Conservation (phyloP, 2,113 vertebrate species). For the Athene cunicularia region DNA sequence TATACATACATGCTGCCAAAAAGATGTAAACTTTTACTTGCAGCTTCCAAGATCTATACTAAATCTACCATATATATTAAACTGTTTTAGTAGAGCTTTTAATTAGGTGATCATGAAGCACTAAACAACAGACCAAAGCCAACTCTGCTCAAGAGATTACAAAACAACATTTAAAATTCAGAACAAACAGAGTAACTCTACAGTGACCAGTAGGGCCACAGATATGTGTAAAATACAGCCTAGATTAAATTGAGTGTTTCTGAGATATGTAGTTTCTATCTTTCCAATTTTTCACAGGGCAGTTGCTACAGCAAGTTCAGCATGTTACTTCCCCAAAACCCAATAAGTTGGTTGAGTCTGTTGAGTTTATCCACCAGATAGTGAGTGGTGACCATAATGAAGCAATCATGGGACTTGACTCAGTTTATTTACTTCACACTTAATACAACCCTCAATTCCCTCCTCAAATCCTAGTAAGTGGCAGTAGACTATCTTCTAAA, state of each 20-base stretch:
- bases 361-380: background rate
- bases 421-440: background rate
- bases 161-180: background rate
- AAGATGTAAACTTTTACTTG: background rate
- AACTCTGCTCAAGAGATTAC: background rate
- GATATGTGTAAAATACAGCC: background rate
- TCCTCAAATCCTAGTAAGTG: background rate
- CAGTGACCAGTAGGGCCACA: background rate
- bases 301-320: background rate
- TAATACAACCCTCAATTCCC: background rate
- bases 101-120: background rate
- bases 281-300: background rate
- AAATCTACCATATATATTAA: background rate
- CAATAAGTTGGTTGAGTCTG: background rate
- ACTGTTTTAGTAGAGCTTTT: background rate
- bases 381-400: background rate
- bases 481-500: background rate
- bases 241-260: background rate
- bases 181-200: background rate
- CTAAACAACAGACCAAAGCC: background rate
- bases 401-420: background rate
- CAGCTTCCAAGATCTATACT: background rate
- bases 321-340: background rate
- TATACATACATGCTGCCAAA: background rate
- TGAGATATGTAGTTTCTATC: background rate